Evolutionary conservation across 2,113 vertebrate species (phyloP).

Genomic region (Polypterus senegalus): DNA sequence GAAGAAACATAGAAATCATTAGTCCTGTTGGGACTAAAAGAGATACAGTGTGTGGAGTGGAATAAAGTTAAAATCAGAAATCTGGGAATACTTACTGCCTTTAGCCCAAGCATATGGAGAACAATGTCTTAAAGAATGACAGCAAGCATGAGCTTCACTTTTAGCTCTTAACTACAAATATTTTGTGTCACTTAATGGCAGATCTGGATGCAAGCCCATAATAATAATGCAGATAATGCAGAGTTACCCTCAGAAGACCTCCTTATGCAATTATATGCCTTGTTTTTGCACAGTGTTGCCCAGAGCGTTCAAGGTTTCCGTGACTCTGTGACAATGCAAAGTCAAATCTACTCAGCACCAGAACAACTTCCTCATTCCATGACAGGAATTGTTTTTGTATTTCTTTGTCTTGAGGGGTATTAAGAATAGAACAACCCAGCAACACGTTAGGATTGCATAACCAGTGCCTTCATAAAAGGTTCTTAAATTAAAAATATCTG

Average conservation of each 20-base stretch:
- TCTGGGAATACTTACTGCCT: too few relatives aligned
- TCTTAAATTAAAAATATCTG: neutral
- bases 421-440: too few relatives aligned
- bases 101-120: too few relatives aligned
- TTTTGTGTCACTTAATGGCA: neutral
- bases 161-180: too few relatives aligned
- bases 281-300: neutral
- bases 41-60: too few relatives aligned
- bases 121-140: too few relatives aligned
- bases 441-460: too few relatives aligned
- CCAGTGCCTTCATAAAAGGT: too few relatives aligned
- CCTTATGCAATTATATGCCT: neutral
- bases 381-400: neutral
- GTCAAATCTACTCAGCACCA: neutral
- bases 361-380: conserved; percentile 1
- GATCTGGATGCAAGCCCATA: neutral
- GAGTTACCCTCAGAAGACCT: neutral
- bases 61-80: too few relatives aligned
- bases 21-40: too few relatives aligned
- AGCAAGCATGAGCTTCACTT: too few relatives aligned
- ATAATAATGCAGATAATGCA: neutral
- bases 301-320: neutral
- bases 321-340: neutral
- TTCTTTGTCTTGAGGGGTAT: neutral
- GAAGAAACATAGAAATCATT: too few relatives aligned